These are phyloP conservation scores for Sesia apiformis DNA, from an alignment of 2,888 invertebrate species.

Conservation along the genomic window DNA sequence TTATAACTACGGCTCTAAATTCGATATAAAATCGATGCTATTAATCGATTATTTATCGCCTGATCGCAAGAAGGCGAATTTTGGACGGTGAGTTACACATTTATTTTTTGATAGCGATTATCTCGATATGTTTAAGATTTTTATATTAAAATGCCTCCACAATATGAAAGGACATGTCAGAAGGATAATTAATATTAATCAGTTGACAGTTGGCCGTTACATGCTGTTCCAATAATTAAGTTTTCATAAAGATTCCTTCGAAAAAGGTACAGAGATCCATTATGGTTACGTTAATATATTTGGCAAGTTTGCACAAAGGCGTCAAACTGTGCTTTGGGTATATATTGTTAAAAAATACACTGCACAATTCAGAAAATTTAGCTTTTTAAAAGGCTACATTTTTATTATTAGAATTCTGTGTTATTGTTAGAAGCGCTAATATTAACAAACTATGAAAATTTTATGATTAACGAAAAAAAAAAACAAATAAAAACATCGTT, in stretches of 20 bases:
- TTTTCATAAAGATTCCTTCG: neutral
- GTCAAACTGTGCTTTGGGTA: neutral
- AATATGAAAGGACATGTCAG: constrained; percentile 10
- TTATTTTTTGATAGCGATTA: too few relatives aligned
- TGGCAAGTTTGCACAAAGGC: neutral
- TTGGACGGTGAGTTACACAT: too few relatives aligned
- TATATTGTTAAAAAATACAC: neutral
- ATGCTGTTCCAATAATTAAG: neutral
- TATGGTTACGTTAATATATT: neutral
- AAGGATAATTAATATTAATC: constrained; percentile 37
- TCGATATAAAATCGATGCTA: neutral
- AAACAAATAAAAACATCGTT: too few relatives aligned
- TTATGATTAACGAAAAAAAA: too few relatives aligned
- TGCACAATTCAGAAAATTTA: too few relatives aligned
- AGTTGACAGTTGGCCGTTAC: constrained; percentile 25
- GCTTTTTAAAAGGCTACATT: too few relatives aligned
- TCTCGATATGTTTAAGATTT: too few relatives aligned
- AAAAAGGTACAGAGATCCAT: neutral
- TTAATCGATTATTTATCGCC: constrained; percentile 1
- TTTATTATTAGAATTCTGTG: too few relatives aligned
- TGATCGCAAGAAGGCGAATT: neutral
- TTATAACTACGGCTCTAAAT: constrained; percentile 5
- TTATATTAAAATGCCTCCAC: too few relatives aligned
- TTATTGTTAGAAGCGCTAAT: too few relatives aligned
- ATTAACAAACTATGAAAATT: too few relatives aligned